Evolutionary conservation across 2,797 vertebrate genomes (phyloP).

Genomic region (Oreortyx pictus): DNA sequence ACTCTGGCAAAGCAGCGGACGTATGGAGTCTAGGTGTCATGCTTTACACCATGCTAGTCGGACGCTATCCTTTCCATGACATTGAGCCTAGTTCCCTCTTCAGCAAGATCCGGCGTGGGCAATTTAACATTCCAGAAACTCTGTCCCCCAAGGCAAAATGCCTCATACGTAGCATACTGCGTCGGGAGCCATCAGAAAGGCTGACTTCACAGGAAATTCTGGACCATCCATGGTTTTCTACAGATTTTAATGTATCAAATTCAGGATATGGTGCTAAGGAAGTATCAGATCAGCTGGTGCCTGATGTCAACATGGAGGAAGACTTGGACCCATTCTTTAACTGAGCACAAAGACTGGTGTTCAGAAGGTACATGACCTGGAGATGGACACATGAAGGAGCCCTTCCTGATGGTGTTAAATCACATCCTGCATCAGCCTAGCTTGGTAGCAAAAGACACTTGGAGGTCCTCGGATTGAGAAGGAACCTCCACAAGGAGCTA

Average conservation of each 20-base stretch:
- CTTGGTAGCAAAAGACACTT: constrained; percentile 76
- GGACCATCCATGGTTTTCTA: constrained; percentile 96
- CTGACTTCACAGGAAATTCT: constrained; percentile 98
- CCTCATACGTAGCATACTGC: constrained; percentile 97
- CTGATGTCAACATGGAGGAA: constrained; percentile 98
- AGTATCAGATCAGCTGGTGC: constrained; percentile 94
- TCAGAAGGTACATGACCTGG: constrained; percentile 81
- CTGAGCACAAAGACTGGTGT: constrained; percentile 84
- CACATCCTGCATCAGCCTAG: constrained; percentile 78
- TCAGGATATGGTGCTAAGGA: constrained; percentile 88
- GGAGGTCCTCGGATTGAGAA: constrained; percentile 74
- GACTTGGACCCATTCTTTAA: constrained; percentile 98
- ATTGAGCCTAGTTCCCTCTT: constrained; percentile 97
- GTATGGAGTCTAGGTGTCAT: constrained; percentile 99
- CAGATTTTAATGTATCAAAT: constrained; percentile 84
- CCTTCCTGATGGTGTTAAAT: constrained; percentile 85
- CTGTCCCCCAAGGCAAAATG: constrained; percentile 98
- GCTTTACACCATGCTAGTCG: constrained; percentile 99
- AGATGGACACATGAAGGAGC: constrained; percentile 83
- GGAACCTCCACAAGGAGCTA: constrained; percentile 78
- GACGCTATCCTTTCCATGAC: constrained; percentile 98
- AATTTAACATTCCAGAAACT: constrained; percentile 98
- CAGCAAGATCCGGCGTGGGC: constrained; percentile 97
- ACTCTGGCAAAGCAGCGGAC: constrained; percentile 98
- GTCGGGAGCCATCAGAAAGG: constrained; percentile 95